Percentiles rank a stretch among this genome's conserved stretches.
Conservation (phyloP, 2,888 invertebrate genomes). For the Melanostoma scalare region DNA sequence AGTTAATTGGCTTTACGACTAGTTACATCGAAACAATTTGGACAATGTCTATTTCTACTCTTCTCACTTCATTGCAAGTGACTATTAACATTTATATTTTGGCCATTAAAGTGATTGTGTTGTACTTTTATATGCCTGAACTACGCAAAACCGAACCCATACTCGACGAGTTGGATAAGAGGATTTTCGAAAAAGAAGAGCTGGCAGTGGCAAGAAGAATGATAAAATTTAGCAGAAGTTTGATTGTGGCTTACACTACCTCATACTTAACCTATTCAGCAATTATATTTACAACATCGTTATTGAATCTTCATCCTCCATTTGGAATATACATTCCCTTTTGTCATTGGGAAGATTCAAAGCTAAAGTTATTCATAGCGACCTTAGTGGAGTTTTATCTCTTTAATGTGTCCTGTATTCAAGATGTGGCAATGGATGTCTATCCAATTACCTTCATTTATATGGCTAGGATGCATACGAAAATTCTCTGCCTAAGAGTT, state of each 20-base stretch:
- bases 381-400: conserved; percentile 47
- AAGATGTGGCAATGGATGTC: conserved; percentile 42
- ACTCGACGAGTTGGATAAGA: conserved; percentile 37
- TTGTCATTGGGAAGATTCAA: conserved; percentile 56
- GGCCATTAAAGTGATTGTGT: conserved; percentile 13
- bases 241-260: conserved; percentile 28
- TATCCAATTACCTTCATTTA: conserved; percentile 47
- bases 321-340: conserved; percentile 50
- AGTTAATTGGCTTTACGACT: conserved; percentile 31
- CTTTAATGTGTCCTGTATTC: conserved; percentile 32
- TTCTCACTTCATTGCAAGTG: conserved; percentile 53
- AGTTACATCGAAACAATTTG: conserved; percentile 36
- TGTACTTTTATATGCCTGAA: conserved; percentile 28
- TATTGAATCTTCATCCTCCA: conserved; percentile 52
- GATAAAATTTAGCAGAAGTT: conserved; percentile 28
- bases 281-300: conserved; percentile 15
- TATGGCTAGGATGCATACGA: conserved; percentile 53
- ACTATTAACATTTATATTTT: conserved; percentile 39
- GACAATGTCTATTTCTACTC: conserved; percentile 27
- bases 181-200: conserved; percentile 33
- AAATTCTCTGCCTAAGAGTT: conserved; percentile 53
- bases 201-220: conserved; percentile 25
- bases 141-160: conserved; percentile 32
- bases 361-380: conserved; percentile 31
- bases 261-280: conserved; percentile 33